phyloP scores from a whole-genome alignment of 1,140 invertebrate species.

The Drosophila sucinea region DNA sequence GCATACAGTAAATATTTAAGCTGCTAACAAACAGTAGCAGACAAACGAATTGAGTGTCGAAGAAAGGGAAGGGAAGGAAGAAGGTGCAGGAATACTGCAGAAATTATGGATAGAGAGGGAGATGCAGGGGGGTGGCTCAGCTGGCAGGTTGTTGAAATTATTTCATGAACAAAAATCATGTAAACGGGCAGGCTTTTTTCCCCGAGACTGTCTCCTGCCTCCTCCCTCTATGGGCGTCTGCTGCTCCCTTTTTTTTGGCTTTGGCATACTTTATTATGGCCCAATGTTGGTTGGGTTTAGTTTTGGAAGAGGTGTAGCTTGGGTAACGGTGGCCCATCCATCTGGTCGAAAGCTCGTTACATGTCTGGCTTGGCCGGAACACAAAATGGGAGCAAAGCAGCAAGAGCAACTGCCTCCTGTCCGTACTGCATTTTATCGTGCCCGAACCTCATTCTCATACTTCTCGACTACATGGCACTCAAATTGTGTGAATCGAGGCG shows the following conservation, averaged over 20 bases:
- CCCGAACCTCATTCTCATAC: constrained; percentile 61
- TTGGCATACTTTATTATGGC: constrained; percentile 70
- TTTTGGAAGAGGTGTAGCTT: constrained; percentile 26
- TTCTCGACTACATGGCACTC: constrained; percentile 72
- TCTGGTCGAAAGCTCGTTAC: constrained; percentile 76
- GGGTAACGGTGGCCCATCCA: constrained; percentile 55
- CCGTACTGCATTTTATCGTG: constrained; percentile 71
- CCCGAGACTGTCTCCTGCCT: constrained; percentile 1
- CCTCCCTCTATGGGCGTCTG: not conserved
- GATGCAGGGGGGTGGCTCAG: constrained; percentile 16
- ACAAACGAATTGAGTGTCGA: constrained; percentile 37
- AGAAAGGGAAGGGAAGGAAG: not conserved
- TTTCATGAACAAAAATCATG: constrained; percentile 79
- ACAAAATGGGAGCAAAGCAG: constrained; percentile 37
- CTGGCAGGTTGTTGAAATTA: constrained; percentile 65
- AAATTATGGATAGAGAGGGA: not conserved
- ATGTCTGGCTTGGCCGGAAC: constrained; percentile 69
- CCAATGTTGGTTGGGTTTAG: constrained; percentile 56
- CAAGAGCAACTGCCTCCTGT: constrained; percentile 2
- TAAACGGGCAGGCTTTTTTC: constrained; percentile 44
- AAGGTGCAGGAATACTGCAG: not conserved
- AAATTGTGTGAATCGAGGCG: constrained; percentile 81
- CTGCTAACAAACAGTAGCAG: constrained; percentile 67
- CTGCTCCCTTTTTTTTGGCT: constrained; percentile 28
- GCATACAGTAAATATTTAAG: constrained; percentile 80